Evolutionary conservation across 2,113 vertebrate species (phyloP).

Genomic region (Bubo scandiacus): DNA sequence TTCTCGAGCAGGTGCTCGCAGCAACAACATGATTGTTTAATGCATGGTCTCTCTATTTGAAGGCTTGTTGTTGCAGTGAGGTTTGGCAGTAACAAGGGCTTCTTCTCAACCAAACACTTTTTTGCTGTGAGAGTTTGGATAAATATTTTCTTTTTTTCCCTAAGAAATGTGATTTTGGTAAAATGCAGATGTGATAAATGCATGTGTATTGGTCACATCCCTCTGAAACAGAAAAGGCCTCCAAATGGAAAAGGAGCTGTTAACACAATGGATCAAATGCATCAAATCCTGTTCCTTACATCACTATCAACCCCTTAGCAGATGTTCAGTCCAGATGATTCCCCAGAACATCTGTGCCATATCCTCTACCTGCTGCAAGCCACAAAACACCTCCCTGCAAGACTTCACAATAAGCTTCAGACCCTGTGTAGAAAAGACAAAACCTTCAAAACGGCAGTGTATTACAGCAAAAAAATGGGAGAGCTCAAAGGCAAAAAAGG

Average conservation of each 20-base stretch:
- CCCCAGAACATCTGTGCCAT: slow-evolving; percentile 13
- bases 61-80: not conserved
- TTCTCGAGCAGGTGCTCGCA: not conserved
- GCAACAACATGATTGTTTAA: not conserved
- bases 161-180: not conserved
- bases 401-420: not conserved
- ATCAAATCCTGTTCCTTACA: not conserved
- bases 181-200: not conserved
- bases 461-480: not conserved
- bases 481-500: not conserved
- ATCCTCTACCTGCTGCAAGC: slow-evolving; percentile 9
- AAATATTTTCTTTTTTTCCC: not conserved
- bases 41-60: not conserved
- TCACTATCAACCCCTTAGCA: not conserved
- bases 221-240: not conserved
- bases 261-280: not conserved
- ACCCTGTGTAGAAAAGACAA: not conserved
- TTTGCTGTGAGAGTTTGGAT: not conserved
- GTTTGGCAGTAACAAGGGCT: not conserved
- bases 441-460: not conserved
- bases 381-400: not conserved
- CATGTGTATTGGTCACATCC: not conserved
- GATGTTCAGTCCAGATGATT: slow-evolving; percentile 18
- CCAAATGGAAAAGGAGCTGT: slow-evolving; percentile 1
- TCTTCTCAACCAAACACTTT: not conserved